Percentiles rank a stretch among this genome's conserved stretches.
These are phyloP conservation scores for Elymnias hypermnestra DNA, from an alignment of 1,140 invertebrate genomes.

Conservation along the genomic window DNA sequence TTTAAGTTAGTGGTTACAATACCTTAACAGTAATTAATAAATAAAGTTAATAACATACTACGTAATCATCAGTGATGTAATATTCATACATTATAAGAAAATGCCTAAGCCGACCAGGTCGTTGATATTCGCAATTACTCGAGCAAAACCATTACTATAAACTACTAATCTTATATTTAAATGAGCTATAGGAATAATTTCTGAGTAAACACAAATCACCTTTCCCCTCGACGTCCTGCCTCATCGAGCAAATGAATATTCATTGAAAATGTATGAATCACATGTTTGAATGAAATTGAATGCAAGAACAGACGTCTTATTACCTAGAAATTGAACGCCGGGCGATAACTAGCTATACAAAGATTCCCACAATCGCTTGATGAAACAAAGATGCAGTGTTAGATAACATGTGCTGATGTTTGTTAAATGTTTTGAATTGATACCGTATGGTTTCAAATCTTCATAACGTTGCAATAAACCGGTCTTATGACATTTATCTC, in stretches of 20 bases:
- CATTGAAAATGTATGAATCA: constrained; percentile 23
- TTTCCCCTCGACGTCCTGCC: constrained; percentile 7
- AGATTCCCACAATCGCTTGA: constrained; percentile 38
- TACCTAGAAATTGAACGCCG: constrained; percentile 35
- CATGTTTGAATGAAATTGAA: constrained; percentile 22
- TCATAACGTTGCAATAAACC: no score
- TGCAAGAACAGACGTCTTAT: constrained; percentile 26
- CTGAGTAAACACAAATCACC: constrained; percentile 1
- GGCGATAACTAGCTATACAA: constrained; percentile 38
- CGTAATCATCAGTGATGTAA: no score
- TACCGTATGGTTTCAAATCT: no score
- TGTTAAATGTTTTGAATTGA: background rate
- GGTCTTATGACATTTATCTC: no score
- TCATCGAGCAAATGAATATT: constrained; percentile 19
- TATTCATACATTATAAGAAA: no score
- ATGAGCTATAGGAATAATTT: constrained; percentile 1
- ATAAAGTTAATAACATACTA: no score
- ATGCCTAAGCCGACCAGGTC: no score
- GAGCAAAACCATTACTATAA: background rate
- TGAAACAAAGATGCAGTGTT: constrained; percentile 38
- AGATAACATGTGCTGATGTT: constrained; percentile 27
- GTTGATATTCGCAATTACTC: background rate
- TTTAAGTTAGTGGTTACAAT: no score
- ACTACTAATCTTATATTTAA: background rate
- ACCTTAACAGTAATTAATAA: no score